A percentile compares a stretch with the other conserved stretches of the same genome.
phyloP scores from a whole-genome alignment of 2,113 vertebrate genomes.

The Menidia beryllina region DNA sequence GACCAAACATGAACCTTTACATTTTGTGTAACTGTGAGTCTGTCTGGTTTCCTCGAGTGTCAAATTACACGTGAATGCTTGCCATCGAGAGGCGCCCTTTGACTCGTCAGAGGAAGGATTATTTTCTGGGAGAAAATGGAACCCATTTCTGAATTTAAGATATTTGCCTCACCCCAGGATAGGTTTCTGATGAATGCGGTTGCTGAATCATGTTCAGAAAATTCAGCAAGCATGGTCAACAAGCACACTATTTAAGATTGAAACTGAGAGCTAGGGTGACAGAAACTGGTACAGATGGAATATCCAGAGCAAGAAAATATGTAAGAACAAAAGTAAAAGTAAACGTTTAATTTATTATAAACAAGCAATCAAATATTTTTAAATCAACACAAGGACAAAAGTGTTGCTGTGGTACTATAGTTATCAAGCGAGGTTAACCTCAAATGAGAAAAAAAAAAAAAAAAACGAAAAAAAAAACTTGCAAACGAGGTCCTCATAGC shows the following conservation, averaged over 20 bases:
- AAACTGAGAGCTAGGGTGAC: background rate
- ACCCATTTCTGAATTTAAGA: background rate
- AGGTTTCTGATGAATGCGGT: background rate
- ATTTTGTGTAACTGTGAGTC: constrained; percentile 24
- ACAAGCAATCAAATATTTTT: too few relatives aligned
- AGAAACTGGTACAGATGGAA: background rate
- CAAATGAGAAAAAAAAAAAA: too few relatives aligned
- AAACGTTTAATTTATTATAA: too few relatives aligned
- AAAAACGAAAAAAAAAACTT: too few relatives aligned
- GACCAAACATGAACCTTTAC: constrained; percentile 18
- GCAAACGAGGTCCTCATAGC: too few relatives aligned
- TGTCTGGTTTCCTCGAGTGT: constrained; percentile 17
- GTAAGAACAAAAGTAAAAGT: background rate
- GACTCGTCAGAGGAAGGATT: background rate
- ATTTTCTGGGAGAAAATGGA: background rate
- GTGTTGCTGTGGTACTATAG: too few relatives aligned
- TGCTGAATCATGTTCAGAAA: background rate
- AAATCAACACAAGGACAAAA: too few relatives aligned
- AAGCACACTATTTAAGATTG: background rate
- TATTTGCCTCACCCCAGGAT: background rate
- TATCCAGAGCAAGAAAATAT: background rate
- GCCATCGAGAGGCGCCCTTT: background rate
- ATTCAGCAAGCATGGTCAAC: background rate
- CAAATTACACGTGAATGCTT: constrained; percentile 2
- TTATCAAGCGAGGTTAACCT: too few relatives aligned